phyloP scores from a whole-genome alignment of 2,113 vertebrate genomes.

The Eretmochelys imbricata region DNA sequence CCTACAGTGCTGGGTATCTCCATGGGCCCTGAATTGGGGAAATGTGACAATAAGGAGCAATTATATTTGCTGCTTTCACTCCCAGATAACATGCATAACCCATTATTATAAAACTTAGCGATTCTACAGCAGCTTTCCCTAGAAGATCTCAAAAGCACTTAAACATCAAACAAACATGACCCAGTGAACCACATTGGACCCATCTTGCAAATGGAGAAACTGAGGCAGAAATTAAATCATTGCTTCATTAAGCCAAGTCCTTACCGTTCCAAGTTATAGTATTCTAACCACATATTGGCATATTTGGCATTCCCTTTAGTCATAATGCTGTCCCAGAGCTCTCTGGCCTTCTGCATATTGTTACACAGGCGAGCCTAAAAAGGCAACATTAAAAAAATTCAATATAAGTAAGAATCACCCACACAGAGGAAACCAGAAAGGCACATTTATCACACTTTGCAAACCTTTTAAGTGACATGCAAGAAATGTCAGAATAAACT shows the following conservation, averaged over 20 bases:
- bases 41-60: neutral
- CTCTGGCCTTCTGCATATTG: conserved; percentile 97
- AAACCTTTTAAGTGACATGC: neutral
- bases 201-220: neutral
- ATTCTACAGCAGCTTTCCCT: rapidly evolving
- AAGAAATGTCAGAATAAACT: neutral
- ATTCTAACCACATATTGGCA: conserved; percentile 99
- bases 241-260: neutral
- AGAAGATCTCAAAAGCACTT: rapidly evolving
- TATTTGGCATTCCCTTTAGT: conserved; percentile 97
- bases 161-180: rapidly evolving
- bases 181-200: rapidly evolving
- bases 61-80: rapidly evolving
- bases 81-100: rapidly evolving
- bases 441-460: neutral
- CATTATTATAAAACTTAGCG: neutral
- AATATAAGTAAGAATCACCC: rapidly evolving
- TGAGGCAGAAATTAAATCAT: too few species aligned
- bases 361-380: conserved; percentile 92
- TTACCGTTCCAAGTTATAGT: conserved; percentile 95
- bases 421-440: neutral
- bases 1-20: conserved; percentile 90
- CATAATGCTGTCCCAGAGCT: conserved; percentile 98
- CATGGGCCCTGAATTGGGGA: conserved; percentile 83
- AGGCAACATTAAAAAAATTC: neutral